Percentiles rank a stretch among this genome's conserved stretches.
Conservation (phyloP, 2,888 invertebrate species). For the Andrena haemorrhoa region DNA sequence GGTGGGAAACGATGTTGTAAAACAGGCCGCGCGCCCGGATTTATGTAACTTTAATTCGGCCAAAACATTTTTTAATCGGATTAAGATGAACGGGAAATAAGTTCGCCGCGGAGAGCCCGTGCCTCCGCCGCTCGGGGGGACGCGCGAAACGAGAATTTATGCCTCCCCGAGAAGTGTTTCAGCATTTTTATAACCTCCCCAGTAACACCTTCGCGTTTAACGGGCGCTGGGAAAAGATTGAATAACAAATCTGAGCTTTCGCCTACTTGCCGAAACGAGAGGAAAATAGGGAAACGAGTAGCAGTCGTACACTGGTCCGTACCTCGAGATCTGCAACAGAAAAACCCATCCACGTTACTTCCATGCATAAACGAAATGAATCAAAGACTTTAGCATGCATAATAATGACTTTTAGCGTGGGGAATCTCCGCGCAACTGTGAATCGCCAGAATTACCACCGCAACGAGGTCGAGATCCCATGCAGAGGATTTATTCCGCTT, state of each 20-base stretch:
- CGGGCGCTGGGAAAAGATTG: constrained; percentile 39
- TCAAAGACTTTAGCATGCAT: background rate
- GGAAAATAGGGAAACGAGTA: background rate
- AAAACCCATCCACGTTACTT: constrained; percentile 4
- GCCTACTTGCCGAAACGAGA: background rate
- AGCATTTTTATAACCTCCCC: constrained; percentile 46
- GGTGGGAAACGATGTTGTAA: background rate
- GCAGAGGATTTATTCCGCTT: constrained; percentile 15
- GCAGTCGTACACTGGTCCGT: background rate
- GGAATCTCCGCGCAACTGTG: too few species aligned
- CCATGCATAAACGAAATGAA: too few species aligned
- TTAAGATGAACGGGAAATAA: constrained; percentile 42
- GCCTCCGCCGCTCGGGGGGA: background rate
- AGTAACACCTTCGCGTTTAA: constrained; percentile 43
- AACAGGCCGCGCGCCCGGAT: background rate
- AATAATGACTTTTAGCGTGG: too few species aligned
- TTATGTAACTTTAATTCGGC: constrained; percentile 40
- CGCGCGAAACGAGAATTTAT: constrained; percentile 50
- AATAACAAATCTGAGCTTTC: constrained; percentile 36
- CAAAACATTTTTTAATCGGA: constrained; percentile 45
- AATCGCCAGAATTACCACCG: background rate
- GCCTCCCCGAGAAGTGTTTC: constrained; percentile 35
- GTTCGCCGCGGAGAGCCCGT: constrained; percentile 5
- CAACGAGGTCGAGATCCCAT: background rate
- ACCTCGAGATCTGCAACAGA: constrained; percentile 54